Evolutionary conservation across 2,797 vertebrate species (phyloP).

Genomic region (Enoplosus armatus): DNA sequence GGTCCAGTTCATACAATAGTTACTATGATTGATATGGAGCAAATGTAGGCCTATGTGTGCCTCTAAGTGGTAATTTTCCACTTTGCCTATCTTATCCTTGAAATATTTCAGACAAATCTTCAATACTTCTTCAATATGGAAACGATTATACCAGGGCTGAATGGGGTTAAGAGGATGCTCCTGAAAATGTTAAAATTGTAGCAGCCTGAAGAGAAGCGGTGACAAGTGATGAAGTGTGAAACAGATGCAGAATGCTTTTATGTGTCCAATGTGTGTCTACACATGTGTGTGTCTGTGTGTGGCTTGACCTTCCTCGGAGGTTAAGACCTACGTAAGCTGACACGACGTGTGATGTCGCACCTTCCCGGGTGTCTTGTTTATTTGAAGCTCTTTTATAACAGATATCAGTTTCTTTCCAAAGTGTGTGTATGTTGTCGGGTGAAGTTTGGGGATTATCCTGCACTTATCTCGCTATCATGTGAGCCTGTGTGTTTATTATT

Average conservation of each 20-base stretch:
- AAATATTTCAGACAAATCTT: neutral
- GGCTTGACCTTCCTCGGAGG: slow-evolving; percentile 53
- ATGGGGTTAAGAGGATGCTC: slow-evolving; percentile 43
- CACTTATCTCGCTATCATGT: slow-evolving; percentile 11
- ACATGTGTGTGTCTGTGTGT: slow-evolving; percentile 49
- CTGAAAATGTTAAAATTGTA: slow-evolving; percentile 23
- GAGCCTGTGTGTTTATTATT: slow-evolving; percentile 41
- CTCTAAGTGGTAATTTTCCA: neutral
- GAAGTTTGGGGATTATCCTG: slow-evolving; percentile 34
- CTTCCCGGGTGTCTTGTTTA: slow-evolving; percentile 49
- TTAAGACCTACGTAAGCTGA: slow-evolving; percentile 54
- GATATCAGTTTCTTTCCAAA: slow-evolving; percentile 32
- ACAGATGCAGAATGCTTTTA: slow-evolving; percentile 40
- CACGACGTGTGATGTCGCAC: slow-evolving; percentile 53
- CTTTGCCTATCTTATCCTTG: neutral
- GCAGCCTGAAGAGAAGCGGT: slow-evolving; percentile 17
- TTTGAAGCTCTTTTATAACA: slow-evolving; percentile 32
- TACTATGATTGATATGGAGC: neutral
- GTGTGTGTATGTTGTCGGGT: slow-evolving; percentile 6
- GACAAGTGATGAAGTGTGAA: slow-evolving; percentile 52
- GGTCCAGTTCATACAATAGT: too few relatives aligned
- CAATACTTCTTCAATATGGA: neutral
- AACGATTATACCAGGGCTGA: slow-evolving; percentile 12
- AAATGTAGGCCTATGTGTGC: neutral
- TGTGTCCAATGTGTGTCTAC: slow-evolving; percentile 20